Conservation (phyloP, 2,797 vertebrate genomes). For the Okamejei kenojei region DNA sequence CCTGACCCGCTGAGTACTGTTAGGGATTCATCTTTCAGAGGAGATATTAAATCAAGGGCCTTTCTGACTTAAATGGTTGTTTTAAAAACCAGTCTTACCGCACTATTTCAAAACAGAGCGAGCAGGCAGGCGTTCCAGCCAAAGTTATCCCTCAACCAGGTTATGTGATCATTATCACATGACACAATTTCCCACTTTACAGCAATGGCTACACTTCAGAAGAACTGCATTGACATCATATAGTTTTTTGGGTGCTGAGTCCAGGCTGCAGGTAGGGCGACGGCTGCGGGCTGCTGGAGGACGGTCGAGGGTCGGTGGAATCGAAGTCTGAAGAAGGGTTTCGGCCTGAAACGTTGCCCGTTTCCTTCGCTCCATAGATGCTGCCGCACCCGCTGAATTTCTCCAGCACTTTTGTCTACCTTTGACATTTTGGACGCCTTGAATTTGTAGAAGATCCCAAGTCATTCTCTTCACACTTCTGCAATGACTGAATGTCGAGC, state of each 20-base stretch:
- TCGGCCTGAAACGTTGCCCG: no score
- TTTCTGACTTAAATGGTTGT: neutral
- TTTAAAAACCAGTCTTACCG: neutral
- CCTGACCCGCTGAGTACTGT: no score
- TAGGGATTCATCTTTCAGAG: neutral
- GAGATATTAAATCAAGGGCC: neutral
- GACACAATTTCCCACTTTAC: neutral
- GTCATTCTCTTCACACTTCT: neutral
- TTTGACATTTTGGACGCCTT: neutral
- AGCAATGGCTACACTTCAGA: neutral
- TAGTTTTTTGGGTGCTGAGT: no score
- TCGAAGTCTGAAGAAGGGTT: no score
- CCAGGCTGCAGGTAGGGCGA: no score
- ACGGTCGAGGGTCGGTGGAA: no score
- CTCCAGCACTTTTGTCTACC: no score
- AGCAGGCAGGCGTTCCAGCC: neutral
- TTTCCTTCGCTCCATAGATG: no score
- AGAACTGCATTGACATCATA: neutral
- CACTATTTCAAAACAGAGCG: neutral
- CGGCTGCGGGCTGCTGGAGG: no score
- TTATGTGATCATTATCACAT: neutral
- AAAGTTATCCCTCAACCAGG: neutral
- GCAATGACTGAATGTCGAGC: neutral
- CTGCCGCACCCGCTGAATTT: no score
- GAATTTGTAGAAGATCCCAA: neutral